A percentile compares a stretch with the other conserved stretches of the same genome.
phyloP scores from a whole-genome alignment of 1,140 invertebrate species.

The Caerostris extrusa region DNA sequence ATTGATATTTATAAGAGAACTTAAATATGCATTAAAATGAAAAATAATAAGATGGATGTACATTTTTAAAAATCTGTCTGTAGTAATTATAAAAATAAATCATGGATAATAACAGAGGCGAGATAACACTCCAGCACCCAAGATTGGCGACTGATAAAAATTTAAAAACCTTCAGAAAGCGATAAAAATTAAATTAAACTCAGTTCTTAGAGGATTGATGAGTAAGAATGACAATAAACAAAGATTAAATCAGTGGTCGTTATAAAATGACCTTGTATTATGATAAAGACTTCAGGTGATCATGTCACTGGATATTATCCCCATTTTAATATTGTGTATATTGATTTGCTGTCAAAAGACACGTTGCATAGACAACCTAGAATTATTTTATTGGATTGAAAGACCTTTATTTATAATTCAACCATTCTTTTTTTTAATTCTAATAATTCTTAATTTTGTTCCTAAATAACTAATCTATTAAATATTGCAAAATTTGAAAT shows the following conservation, averaged over 20 bases:
- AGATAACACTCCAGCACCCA: neutral
- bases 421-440: too few species aligned
- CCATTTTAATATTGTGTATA: neutral
- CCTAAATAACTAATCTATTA: too few species aligned
- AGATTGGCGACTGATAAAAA: neutral
- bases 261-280: neutral
- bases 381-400: neutral
- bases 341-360: neutral
- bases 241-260: neutral
- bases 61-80: too few species aligned
- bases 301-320: neutral
- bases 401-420: too few species aligned
- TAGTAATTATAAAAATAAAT: too few species aligned
- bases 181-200: neutral
- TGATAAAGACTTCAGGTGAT: neutral
- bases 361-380: neutral
- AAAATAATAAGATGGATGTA: too few species aligned
- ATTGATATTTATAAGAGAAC: too few species aligned
- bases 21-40: too few species aligned
- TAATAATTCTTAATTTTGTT: too few species aligned
- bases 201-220: neutral
- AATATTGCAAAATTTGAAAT: too few species aligned
- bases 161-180: neutral
- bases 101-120: too few species aligned
- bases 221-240: neutral